These are phyloP conservation scores for Scytalopus superciliaris DNA, from an alignment of 2,113 vertebrate genomes.

Conservation along the genomic window DNA sequence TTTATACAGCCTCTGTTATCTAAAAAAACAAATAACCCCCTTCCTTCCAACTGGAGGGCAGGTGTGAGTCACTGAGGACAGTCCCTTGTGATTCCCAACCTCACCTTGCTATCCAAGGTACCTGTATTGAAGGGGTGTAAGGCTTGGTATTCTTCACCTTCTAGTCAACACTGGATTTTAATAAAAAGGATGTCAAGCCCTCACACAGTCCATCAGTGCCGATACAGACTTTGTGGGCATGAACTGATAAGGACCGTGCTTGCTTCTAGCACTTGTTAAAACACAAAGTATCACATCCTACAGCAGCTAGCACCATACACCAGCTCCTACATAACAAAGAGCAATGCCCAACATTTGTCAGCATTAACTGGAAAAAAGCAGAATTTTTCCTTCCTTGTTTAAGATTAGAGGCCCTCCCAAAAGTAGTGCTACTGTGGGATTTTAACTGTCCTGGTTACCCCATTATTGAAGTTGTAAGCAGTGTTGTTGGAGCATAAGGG, in stretches of 20 bases:
- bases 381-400: neutral
- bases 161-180: neutral
- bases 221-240: neutral
- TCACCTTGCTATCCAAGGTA: neutral
- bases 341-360: neutral
- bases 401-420: neutral
- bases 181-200: neutral
- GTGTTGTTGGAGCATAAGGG: neutral
- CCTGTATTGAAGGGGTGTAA: neutral
- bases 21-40: neutral
- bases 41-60: neutral
- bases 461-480: neutral
- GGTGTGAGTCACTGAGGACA: neutral
- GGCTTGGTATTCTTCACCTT: neutral
- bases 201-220: neutral
- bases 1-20: neutral
- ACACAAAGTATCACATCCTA: neutral
- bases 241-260: neutral
- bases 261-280: neutral
- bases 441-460: neutral
- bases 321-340: neutral
- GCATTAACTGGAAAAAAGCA: neutral
- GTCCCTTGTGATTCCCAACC: neutral
- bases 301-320: neutral
- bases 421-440: neutral